phyloP scores from a whole-genome alignment of 2,888 invertebrate species.

The Seira sanloemensis region DNA sequence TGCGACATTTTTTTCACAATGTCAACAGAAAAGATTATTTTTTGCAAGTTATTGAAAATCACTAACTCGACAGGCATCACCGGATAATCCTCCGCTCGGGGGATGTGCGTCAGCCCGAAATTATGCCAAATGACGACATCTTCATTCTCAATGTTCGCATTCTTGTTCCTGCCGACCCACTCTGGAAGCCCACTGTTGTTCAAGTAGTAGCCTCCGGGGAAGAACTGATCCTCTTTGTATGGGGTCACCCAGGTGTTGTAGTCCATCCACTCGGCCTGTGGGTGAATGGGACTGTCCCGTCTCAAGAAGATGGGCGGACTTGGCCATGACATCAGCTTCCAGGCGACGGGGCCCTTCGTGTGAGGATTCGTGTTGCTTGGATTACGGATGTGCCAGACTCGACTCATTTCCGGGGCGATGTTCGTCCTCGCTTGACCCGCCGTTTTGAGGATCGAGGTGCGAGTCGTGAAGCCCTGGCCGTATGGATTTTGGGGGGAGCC shows the following conservation, averaged over 20 bases:
- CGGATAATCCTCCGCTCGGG: conserved; percentile 55
- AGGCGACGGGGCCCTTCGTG: conserved; percentile 42
- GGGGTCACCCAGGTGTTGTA: conserved; percentile 62
- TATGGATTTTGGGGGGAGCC: conserved; percentile 55
- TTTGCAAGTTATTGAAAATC: background rate
- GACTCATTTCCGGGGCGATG: conserved; percentile 18
- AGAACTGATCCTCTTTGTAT: conserved; percentile 60
- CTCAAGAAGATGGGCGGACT: conserved; percentile 29
- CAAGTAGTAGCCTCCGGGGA: conserved; percentile 58
- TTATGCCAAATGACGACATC: conserved; percentile 66
- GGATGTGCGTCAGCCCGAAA: conserved; percentile 61
- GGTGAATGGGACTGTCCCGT: conserved; percentile 49
- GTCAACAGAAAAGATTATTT: too few species aligned
- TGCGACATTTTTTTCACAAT: background rate
- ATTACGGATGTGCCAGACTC: conserved; percentile 55
- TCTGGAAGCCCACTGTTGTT: conserved; percentile 59
- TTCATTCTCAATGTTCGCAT: conserved; percentile 39
- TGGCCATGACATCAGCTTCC: conserved; percentile 38
- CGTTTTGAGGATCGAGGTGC: conserved; percentile 31
- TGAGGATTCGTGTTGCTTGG: conserved; percentile 15
- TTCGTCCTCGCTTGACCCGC: conserved; percentile 36
- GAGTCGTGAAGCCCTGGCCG: conserved; percentile 49
- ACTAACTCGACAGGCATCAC: conserved; percentile 66
- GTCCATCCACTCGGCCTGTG: conserved; percentile 44
- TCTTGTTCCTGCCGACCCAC: conserved; percentile 48